Percentiles rank a stretch among this genome's conserved stretches.
Conservation (phyloP, 2,797 vertebrate genomes). For the Amblyopsis hoosieri region DNA sequence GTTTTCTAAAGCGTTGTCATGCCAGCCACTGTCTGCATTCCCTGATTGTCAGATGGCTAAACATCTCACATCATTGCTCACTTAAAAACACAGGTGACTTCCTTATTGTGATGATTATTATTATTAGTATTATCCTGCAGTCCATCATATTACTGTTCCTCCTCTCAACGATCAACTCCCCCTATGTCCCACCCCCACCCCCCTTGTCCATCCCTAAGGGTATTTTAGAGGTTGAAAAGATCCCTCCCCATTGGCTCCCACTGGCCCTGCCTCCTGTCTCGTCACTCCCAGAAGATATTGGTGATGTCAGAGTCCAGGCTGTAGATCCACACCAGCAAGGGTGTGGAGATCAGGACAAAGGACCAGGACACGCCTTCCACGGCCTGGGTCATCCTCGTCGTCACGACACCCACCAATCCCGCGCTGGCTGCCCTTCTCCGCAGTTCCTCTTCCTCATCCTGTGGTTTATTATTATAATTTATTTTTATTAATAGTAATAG, state of each 20-base stretch:
- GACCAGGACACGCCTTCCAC: constrained; percentile 78
- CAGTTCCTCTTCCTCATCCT: constrained; percentile 68
- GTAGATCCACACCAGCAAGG: constrained; percentile 80
- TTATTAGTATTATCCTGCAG: constrained; percentile 12
- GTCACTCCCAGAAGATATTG: constrained; percentile 79
- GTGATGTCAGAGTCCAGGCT: constrained; percentile 85
- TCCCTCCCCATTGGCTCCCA: not conserved
- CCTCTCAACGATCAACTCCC: too few relatives aligned
- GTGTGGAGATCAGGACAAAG: constrained; percentile 72
- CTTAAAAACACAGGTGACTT: not conserved
- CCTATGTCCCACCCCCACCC: too few relatives aligned
- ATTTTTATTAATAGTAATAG: not conserved
- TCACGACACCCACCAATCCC: constrained; percentile 10
- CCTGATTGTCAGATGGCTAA: too few relatives aligned
- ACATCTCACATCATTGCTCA: not conserved
- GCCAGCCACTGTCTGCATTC: too few relatives aligned
- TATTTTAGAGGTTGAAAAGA: not conserved
- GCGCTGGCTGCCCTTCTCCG: constrained; percentile 20
- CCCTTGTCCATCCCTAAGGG: constrained; percentile 22
- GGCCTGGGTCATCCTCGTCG: constrained; percentile 38
- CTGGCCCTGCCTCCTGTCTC: not conserved
- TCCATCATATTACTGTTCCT: too few relatives aligned
- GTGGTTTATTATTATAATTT: not conserved
- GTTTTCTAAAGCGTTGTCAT: too few relatives aligned
- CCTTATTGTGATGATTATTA: not conserved